Conservation (phyloP, 1,140 invertebrate genomes). For the Calephelis nemesis region DNA sequence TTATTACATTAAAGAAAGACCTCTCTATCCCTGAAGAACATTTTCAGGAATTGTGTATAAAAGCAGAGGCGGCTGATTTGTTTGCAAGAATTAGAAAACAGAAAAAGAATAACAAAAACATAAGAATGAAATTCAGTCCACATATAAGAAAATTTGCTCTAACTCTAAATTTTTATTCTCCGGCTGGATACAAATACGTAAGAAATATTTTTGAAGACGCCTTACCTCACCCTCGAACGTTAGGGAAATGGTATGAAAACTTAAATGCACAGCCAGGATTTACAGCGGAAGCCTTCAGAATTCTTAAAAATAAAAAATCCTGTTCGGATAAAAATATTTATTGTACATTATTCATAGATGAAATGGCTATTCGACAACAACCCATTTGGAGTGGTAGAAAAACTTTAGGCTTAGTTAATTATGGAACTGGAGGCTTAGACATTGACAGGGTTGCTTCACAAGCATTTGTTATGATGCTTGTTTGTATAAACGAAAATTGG, state of each 20-base stretch:
- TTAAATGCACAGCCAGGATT: background rate
- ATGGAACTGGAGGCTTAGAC: conserved; percentile 30
- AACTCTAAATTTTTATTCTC: background rate
- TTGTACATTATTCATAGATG: conserved; percentile 43
- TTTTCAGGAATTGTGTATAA: too few relatives aligned
- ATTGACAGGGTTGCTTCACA: conserved; percentile 18
- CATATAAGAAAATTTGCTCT: background rate
- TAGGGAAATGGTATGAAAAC: too few relatives aligned
- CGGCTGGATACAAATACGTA: background rate
- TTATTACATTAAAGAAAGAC: too few relatives aligned
- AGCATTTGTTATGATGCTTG: conserved; percentile 19
- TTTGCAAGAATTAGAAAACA: too few relatives aligned
- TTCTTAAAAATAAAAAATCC: background rate
- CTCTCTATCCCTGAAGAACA: too few relatives aligned
- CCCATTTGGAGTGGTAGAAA: conserved; percentile 21
- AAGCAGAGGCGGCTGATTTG: too few relatives aligned
- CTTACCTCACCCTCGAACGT: background rate
- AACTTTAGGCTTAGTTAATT: conserved; percentile 38
- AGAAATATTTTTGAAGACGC: background rate
- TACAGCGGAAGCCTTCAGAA: background rate
- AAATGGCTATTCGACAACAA: conserved; percentile 35
- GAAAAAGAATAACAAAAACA: background rate
- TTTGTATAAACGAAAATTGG: conserved; percentile 27
- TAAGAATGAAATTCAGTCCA: background rate
- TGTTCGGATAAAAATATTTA: conserved; percentile 12